These are phyloP conservation scores for Arenaria interpres DNA, from an alignment of 2,113 vertebrate genomes.

Conservation along the genomic window DNA sequence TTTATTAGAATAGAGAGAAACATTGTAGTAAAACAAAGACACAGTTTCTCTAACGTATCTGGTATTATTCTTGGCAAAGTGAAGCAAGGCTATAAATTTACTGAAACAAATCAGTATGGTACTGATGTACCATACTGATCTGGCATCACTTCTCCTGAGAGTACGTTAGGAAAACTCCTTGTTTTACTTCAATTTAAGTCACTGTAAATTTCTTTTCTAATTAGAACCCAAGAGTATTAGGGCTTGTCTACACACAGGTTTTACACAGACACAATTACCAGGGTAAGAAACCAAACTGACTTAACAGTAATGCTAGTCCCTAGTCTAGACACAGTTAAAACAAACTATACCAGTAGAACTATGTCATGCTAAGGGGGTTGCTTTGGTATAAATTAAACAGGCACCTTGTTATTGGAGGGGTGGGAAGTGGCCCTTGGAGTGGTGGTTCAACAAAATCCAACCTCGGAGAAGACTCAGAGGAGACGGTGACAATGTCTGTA, in stretches of 20 bases:
- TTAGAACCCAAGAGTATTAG: background rate
- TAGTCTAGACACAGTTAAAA: slow-evolving; percentile 32
- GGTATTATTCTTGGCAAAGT: slow-evolving; percentile 55
- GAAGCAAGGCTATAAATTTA: background rate
- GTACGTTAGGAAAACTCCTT: background rate
- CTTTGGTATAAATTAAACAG: background rate
- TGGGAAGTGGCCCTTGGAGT: background rate
- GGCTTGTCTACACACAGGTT: background rate
- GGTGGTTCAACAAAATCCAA: background rate
- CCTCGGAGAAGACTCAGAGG: background rate
- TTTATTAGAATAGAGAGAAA: slow-evolving; percentile 51
- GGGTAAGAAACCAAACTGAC: background rate
- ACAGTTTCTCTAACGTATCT: slow-evolving; percentile 1
- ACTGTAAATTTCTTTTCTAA: background rate
- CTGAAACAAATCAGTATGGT: background rate
- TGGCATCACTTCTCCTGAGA: background rate
- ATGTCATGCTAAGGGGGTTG: background rate
- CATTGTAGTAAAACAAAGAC: slow-evolving; percentile 12
- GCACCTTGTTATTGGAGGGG: background rate
- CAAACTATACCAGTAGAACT: background rate
- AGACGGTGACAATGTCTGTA: background rate
- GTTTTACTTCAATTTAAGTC: background rate
- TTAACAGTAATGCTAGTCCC: background rate
- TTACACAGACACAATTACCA: background rate
- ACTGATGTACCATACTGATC: slow-evolving; percentile 17